Evolutionary conservation across 1,140 invertebrate species (phyloP), one percentile per base, ranked within the genome.

Genomic region (Atta cephalotes): DNA sequence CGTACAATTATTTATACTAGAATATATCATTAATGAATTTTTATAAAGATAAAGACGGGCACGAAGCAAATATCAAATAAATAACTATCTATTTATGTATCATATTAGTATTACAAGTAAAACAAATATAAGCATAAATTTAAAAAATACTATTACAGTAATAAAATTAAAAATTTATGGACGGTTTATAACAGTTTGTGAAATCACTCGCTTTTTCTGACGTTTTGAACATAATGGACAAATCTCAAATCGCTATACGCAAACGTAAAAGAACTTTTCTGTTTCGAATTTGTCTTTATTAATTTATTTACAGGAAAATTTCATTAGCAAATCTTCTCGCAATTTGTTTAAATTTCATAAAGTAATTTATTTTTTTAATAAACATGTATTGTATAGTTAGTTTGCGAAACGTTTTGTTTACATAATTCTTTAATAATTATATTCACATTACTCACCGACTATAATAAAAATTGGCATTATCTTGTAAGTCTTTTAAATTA

Each of bases 1-100:
- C 56, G n/a, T 58, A 80, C 10, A 80, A 70, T 80, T 65, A 79
- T 79, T 25, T 79, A 68, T 18, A 65, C n/a, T 18, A 70, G 0
- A 16, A 39, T 65, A 78, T 63, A 68, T 68, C 14, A 80, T 68
- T 68, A 70, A 21, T 5, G 10, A 56, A 39, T 25, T 80, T 39
- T 4, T 25, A 56, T 39, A 2, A 76, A 45, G 21, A 31, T 77
- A 39, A 76, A 80, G 65, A 68, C 1, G n/a, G 18, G n/a, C 3
- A 70, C 7, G n/a, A 70, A 39, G n/a, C n/a, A 80, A 45, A 70
- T 70, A 80, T 18, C 12, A 0, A 70, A 65, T 63, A 78, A 51
- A 68, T 68, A 68, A 80, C 39, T 56, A 70, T 39, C 16, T 7
- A 5, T 1, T 31, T 56, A 80, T 18, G 14, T 21, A 14, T 80